Conservation (phyloP, 2,113 vertebrate genomes). For the Leucopsar rothschildi region DNA sequence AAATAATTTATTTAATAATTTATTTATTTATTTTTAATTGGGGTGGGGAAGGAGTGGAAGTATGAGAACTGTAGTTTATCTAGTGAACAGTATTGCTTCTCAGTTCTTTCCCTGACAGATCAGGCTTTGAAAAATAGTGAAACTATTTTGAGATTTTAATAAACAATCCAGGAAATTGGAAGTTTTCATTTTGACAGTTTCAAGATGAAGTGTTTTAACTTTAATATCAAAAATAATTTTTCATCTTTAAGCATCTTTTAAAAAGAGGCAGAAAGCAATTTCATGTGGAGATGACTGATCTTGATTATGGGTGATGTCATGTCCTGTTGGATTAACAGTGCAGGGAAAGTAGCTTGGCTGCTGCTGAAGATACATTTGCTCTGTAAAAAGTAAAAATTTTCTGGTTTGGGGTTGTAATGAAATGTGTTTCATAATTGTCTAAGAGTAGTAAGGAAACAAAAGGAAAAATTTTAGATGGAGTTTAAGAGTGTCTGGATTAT, state of each 20-base stretch:
- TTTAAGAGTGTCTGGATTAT: neutral
- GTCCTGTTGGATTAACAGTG: neutral
- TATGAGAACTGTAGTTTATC: neutral
- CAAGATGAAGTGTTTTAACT: slow-evolving; percentile 31
- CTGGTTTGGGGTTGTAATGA: neutral
- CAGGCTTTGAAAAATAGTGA: neutral
- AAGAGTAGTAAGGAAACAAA: neutral
- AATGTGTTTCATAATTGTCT: neutral
- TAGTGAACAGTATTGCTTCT: neutral
- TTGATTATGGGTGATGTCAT: neutral
- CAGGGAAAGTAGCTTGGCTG: neutral
- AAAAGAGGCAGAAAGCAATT: neutral
- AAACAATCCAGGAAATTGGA: slow-evolving; percentile 37
- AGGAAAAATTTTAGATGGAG: neutral
- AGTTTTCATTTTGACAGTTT: slow-evolving; percentile 11
- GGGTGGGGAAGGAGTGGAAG: neutral
- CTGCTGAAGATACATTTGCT: neutral
- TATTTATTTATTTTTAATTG: neutral
- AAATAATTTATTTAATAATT: too few species aligned
- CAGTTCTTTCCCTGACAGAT: neutral
- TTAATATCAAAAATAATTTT: slow-evolving; percentile 16
- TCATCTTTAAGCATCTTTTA: slow-evolving; percentile 1
- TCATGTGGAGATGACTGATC: neutral
- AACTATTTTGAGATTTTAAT: slow-evolving; percentile 31
- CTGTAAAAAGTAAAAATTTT: neutral